Percentiles rank a stretch among this genome's conserved stretches.
These are phyloP conservation scores for Sesia bembeciformis DNA, from an alignment of 2,888 invertebrate species.

Conservation along the genomic window DNA sequence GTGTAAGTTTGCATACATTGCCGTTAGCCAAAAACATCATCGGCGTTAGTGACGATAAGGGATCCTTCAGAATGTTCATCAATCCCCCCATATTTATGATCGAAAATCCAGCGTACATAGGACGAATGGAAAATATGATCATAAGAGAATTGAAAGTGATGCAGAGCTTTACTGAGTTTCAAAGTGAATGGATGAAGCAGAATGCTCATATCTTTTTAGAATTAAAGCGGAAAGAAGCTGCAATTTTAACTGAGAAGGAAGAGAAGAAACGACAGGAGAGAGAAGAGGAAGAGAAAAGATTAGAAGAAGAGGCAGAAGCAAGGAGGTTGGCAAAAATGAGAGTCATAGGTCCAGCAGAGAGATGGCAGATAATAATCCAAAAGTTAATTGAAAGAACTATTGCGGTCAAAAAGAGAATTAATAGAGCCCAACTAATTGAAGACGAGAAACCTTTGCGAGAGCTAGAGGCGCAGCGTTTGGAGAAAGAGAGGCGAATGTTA, in stretches of 20 bases:
- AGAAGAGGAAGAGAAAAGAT: slow-evolving; percentile 58
- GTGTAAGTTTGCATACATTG: slow-evolving; percentile 74
- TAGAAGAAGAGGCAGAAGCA: slow-evolving; percentile 67
- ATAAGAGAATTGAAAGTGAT: slow-evolving; percentile 69
- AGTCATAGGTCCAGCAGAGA: slow-evolving; percentile 61
- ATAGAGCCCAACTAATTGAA: slow-evolving; percentile 73
- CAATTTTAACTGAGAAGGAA: slow-evolving; percentile 52
- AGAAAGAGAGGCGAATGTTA: slow-evolving; percentile 73
- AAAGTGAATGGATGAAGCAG: slow-evolving; percentile 70
- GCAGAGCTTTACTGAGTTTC: slow-evolving; percentile 73
- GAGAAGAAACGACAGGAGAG: slow-evolving; percentile 46
- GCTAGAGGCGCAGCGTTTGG: slow-evolving; percentile 71
- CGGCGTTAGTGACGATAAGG: slow-evolving; percentile 80
- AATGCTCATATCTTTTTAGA: slow-evolving; percentile 50
- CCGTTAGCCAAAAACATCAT: slow-evolving; percentile 74
- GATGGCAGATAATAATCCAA: slow-evolving; percentile 78
- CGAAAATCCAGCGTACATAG: slow-evolving; percentile 47
- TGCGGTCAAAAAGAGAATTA: slow-evolving; percentile 76
- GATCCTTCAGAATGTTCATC: slow-evolving; percentile 78
- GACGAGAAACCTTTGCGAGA: slow-evolving; percentile 76
- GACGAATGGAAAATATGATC: slow-evolving; percentile 58
- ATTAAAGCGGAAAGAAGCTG: slow-evolving; percentile 54
- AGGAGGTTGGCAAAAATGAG: slow-evolving; percentile 48
- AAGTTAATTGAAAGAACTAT: slow-evolving; percentile 78
- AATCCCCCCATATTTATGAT: slow-evolving; percentile 71